phyloP scores from a whole-genome alignment of 2,113 vertebrate species.

The Aleadryas rufinucha region DNA sequence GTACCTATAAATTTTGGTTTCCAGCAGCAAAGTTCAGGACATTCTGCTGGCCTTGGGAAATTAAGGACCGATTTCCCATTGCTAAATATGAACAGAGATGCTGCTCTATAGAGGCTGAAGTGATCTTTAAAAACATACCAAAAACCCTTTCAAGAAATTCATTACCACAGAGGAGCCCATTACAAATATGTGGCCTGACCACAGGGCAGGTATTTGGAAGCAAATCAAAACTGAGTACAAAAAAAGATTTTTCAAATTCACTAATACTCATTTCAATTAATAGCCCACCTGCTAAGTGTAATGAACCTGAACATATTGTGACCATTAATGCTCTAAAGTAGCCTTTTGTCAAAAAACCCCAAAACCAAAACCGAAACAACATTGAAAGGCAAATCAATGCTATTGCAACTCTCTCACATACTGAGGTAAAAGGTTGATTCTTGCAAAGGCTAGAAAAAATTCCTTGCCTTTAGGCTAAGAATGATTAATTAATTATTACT shows the following conservation, averaged over 20 bases:
- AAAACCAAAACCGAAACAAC: neutral
- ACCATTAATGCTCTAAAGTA: neutral
- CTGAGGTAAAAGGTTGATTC: neutral
- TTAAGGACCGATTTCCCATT: neutral
- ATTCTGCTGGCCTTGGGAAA: neutral
- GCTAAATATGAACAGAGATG: neutral
- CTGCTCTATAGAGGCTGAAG: neutral
- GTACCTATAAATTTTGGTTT: neutral
- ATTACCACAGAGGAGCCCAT: neutral
- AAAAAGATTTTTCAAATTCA: slow-evolving; percentile 4
- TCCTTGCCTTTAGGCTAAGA: neutral
- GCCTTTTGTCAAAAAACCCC: neutral
- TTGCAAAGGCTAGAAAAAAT: neutral
- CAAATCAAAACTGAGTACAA: slow-evolving; percentile 44
- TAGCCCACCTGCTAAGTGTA: slow-evolving; percentile 25
- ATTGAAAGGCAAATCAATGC: neutral
- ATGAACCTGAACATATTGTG: neutral
- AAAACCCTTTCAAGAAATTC: neutral
- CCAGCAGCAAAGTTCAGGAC: neutral
- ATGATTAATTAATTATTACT: slow-evolving; percentile 9
- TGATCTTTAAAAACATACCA: neutral
- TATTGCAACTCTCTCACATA: neutral
- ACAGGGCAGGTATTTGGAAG: neutral
- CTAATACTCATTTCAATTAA: slow-evolving; percentile 6
- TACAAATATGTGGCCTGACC: neutral